These are phyloP conservation scores for Limnephilus marmoratus DNA, from an alignment of 2,888 invertebrate species.

Conservation along the genomic window DNA sequence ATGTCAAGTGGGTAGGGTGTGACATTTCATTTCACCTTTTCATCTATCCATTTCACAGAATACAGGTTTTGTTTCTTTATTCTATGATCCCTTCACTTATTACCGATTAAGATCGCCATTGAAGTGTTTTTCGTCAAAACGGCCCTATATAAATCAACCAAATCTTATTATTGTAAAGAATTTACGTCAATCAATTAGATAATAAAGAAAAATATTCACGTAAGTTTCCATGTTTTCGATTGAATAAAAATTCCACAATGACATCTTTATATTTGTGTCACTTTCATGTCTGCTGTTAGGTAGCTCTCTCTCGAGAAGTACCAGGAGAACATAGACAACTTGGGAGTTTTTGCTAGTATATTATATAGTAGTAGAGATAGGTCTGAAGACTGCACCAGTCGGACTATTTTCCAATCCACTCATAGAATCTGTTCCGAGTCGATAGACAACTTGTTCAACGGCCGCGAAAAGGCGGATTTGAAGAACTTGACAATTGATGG, in stretches of 20 bases:
- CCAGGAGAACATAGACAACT: not conserved
- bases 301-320: not conserved
- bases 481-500: slow-evolving; percentile 22
- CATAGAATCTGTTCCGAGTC: not conserved
- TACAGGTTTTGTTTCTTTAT: too few relatives aligned
- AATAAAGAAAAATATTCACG: not conserved
- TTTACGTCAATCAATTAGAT: not conserved
- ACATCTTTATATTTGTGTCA: not conserved
- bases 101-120: too few relatives aligned
- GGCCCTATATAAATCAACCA: too few relatives aligned
- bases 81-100: too few relatives aligned
- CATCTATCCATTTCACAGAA: too few relatives aligned
- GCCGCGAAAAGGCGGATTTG: not conserved
- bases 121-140: too few relatives aligned
- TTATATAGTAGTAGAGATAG: not conserved
- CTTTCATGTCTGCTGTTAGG: not conserved
- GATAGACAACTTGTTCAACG: not conserved
- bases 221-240: not conserved
- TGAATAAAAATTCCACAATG: not conserved
- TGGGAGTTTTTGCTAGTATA: not conserved
- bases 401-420: slow-evolving; percentile 38
- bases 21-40: too few relatives aligned
- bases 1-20: too few relatives aligned
- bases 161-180: too few relatives aligned
- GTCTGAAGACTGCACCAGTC: slow-evolving; percentile 3